A percentile compares a stretch with the other conserved stretches of the same genome.
Conservation (phyloP, 2,888 invertebrate species). For the Pachycephus smyrnensis region DNA sequence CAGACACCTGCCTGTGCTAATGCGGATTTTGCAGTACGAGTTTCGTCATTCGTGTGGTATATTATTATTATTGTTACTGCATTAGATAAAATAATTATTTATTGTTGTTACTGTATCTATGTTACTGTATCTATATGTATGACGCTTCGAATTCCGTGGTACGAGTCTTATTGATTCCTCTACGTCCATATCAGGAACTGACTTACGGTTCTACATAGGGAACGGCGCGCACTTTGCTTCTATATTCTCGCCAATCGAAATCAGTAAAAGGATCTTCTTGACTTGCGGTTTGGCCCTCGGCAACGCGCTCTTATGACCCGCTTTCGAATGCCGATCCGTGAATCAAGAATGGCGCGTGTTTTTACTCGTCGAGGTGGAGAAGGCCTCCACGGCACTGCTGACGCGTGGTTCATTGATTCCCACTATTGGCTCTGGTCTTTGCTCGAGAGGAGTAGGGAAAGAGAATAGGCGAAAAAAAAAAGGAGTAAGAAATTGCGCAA, state of each 20-base stretch:
- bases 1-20: too few species aligned
- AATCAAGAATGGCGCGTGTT: slow-evolving; percentile 2
- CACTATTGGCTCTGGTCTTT: neutral
- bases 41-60: neutral
- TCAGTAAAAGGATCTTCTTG: slow-evolving; percentile 25
- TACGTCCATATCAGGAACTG: neutral
- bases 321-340: slow-evolving; percentile 36
- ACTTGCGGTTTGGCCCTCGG: slow-evolving; percentile 10
- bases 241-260: slow-evolving; percentile 2
- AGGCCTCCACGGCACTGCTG: neutral
- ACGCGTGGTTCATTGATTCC: slow-evolving; percentile 13
- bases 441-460: neutral
- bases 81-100: too few species aligned
- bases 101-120: too few species aligned
- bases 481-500: neutral
- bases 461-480: neutral
- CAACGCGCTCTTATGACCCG: slow-evolving; percentile 30
- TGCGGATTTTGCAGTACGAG: neutral
- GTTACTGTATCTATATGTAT: neutral
- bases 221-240: neutral
- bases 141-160: neutral
- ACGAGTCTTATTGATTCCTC: neutral
- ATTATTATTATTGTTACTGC: neutral
- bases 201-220: neutral
- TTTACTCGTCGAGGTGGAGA: neutral